Evolutionary conservation across 1,140 invertebrate genomes (phyloP).

Genomic region (Pentalonia nigronervosa): DNA sequence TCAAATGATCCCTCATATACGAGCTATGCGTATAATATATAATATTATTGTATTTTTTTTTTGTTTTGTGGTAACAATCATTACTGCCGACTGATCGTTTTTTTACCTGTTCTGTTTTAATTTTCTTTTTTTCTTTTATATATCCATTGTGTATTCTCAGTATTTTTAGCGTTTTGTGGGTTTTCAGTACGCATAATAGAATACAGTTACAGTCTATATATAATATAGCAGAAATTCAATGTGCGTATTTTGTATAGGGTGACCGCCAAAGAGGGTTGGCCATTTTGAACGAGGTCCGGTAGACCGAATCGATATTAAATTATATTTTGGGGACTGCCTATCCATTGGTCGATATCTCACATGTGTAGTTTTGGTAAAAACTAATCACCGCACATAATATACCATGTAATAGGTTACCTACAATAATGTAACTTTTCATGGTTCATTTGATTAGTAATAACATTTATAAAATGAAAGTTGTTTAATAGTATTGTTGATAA

Average conservation of each 20-base stretch:
- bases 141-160: not conserved
- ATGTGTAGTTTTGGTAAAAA: not conserved
- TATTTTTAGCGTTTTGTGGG: not conserved
- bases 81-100: not conserved
- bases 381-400: not conserved
- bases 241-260: not conserved
- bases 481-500: too few relatives aligned
- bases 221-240: not conserved
- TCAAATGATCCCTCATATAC: not conserved
- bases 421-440: too few relatives aligned
- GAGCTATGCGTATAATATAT: too few relatives aligned
- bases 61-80: not conserved
- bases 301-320: conserved; percentile 26
- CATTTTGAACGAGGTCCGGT: conserved; percentile 45
- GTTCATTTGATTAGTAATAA: too few relatives aligned
- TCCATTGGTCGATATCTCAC: not conserved
- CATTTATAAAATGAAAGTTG: too few relatives aligned
- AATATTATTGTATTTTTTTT: not conserved
- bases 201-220: not conserved
- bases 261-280: conserved; percentile 26
- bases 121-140: not conserved
- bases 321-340: not conserved
- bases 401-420: too few relatives aligned
- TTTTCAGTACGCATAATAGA: not conserved
- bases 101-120: not conserved